These are phyloP conservation scores for Montipora capitata DNA, from an alignment of 92 coral and sea anemone genomes.

Conservation along the genomic window DNA sequence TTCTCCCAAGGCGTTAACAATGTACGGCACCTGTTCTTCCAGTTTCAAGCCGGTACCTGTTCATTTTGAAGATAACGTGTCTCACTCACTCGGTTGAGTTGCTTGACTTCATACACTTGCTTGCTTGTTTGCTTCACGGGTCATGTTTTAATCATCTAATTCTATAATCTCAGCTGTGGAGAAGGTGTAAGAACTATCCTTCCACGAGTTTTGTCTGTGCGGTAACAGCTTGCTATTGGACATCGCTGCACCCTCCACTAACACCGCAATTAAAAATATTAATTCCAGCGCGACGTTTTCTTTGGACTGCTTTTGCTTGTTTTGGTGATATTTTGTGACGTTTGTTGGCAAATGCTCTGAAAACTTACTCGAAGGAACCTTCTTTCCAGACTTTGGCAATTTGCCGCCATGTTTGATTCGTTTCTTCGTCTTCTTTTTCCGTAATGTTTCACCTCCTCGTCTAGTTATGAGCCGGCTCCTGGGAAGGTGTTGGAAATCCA, in stretches of 20 bases:
- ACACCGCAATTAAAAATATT: slow-evolving; percentile 36
- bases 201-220: slow-evolving; percentile 9
- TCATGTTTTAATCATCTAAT: slow-evolving; percentile 29
- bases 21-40: neutral
- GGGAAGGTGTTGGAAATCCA: slow-evolving; percentile 26
- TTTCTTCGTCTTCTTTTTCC: slow-evolving; percentile 39
- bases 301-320: neutral
- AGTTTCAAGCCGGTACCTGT: slow-evolving; percentile 5
- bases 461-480: neutral
- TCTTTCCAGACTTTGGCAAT: neutral
- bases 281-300: slow-evolving; percentile 42
- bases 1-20: neutral
- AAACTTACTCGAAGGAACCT: neutral
- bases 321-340: neutral
- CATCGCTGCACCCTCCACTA: slow-evolving; percentile 33
- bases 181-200: neutral
- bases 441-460: neutral
- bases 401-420: neutral
- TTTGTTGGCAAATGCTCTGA: slow-evolving; percentile 16
- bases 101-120: neutral
- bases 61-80: no score
- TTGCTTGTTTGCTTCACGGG: neutral
- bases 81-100: no score
- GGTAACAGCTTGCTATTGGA: neutral
- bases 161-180: slow-evolving; percentile 37